Base-by-base conservation (phyloP, 37 sponge, comb jelly and placozoan genomes). In the Ephydatia muelleri region DNA sequence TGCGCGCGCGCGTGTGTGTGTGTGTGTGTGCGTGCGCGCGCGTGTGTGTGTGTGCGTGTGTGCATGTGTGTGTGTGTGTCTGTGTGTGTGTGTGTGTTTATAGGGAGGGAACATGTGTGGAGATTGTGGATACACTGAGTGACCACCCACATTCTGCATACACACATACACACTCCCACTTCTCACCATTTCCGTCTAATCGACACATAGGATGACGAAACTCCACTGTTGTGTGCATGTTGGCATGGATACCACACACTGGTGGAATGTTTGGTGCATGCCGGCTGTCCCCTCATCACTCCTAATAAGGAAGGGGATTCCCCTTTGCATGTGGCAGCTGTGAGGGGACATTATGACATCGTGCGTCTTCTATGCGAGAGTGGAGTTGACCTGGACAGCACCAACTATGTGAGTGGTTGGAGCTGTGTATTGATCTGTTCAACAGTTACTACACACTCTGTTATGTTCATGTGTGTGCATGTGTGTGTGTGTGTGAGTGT, bases 201-300 rank as follows among this genome's bases (percentile, higher is more conserved):
- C 4, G 5, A 31, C n/a, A 14, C 8, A 25, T 49, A 94, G 93
- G 96, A 95, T 84, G 91, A 88, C 0, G 96, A 95, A 69, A 92
- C 96, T n/a, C 76, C 96, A 19, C 71, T 95, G 27, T 87, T 86
- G 39, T 87, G 91, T 83, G 93, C 88, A 0, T 82, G 85, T 32
- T 95, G 96, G 96, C 93, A 95, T 89, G 96, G 96, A 8, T 92
- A 83, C 73, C 85, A 82, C 78, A 78, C 47, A 21, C 77, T 95
- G 27, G 96, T 95, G 49, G 84, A 88, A 84, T 88, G 88, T 78
- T 80, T 95, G 69, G 86, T 87, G 16, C 31, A 31, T 33, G 85
- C 89, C 0, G 84, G 89, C 32, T 83, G 88, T 57, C 77, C 82
- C 67, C 85, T 94, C 76, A 32, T 47, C 19, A 29, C 81, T 0